Base-by-base conservation (phyloP, 2,888 invertebrate species). In the Agrotis clavis region DNA sequence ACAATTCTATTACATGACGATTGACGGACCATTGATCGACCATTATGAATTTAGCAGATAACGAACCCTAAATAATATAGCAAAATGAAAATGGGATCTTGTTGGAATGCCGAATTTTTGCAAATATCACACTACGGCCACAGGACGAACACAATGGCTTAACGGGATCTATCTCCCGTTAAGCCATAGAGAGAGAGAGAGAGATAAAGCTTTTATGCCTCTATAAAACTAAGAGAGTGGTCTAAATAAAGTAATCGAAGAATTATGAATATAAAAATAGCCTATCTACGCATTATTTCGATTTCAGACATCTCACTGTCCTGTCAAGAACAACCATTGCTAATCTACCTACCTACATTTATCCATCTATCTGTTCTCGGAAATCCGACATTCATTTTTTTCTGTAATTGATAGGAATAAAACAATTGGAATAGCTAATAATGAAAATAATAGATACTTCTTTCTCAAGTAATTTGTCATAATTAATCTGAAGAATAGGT, bases 241-340 rank as follows among this genome's bases (percentile, higher is more conserved):
- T 18, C 7, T 25, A 56, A 61, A 56, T 25, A 51, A 57, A 62
- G 45, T 47, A 65, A 59, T 51, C 16, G 13, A n/a, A 57, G n/a
- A 61, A 18, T 35, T 57, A 13, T 41, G 57, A 62, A 61, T 48
- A 19, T 54, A 56, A 73, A 61, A 51, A 79, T 64, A 76, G 16
- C 14, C 2, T 30, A 4, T 45, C 51, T 19, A 70, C 30, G 60
- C 50, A 50, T 56, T 41, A 57, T 66, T 65, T 68, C 68, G 4
- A 41, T 57, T 50, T 45, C 64, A 57, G 25, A 57, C 51, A 50
- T 76, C 45, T 35, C 60, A 71, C 48, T n/a, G 25, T 21, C 45
- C 30, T 67, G 64, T 71, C 82, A 62, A 30, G 16, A 62, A 67
- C 83, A 79, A 50, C 59, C 16, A 45, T 30, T 59, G 14, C 18